Base-by-base conservation (phyloP, 92 coral and sea anemone genomes). In the Palythoa grandiflora region DNA sequence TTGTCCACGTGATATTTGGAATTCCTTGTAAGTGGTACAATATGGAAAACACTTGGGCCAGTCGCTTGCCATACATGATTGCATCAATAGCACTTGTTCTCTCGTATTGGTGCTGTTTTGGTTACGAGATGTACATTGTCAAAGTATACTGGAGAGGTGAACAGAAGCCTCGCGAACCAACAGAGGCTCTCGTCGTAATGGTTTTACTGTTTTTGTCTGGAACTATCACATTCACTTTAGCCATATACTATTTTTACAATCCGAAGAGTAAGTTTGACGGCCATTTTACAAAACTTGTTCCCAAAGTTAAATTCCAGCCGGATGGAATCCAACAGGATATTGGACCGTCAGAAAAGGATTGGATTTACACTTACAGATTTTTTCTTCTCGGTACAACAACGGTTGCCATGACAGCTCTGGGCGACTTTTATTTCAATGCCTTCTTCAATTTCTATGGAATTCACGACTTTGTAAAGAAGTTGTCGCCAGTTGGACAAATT, bases 271-370 rank as follows among this genome's bases (percentile, higher is more conserved):
- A 90, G 12, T 89, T 92, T 65, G 78, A 66, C 10, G 84, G 83
- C 35, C 73, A 87, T 28, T 55, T 71, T 3, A 75, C 89, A 61
- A 90, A 74, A 66, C 79, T 93, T n/a, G 68, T 90, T 12, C 95
- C 95, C 17, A 50, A 85, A 38, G 36, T 90, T 65, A 68, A 79
- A 2, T 93, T 87, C 53, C 77, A 84, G 75, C 95, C 95, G 0
- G 60, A 73, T 15, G 95, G 93, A 12, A 91, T 90, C 2, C 71
- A 80, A 77, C 15, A 55, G 17, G 90, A 76, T 13, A 66, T 90
- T 50, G 83, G 84, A 4, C 93, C 88, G 3, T 55, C 73, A 13
- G 70, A 70, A 74, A 88, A 71, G 20, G 88, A 90, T 68, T 93
- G 93, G 95, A 1, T 68, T 37, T 68, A 71, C 75, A 71, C 16